Base-by-base conservation (phyloP, 2,797 vertebrate species). In the Nannoperca obscura region DNA sequence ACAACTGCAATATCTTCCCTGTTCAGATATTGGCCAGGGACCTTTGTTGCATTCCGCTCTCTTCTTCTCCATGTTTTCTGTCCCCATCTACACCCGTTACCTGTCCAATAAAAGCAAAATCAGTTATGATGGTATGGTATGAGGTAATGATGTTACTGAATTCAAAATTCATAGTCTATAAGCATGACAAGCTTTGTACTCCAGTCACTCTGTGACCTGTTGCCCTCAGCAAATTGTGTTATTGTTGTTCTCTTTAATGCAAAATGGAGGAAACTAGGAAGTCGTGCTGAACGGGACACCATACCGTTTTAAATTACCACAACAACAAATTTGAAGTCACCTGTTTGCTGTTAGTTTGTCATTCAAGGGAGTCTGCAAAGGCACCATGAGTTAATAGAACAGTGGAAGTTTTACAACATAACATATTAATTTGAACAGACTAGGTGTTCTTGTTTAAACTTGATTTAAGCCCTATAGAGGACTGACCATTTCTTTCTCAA, bases 181-280 rank as follows among this genome's bases (percentile, higher is more conserved):
- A 74, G 30, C 24, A 60, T 49, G 36, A 61, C 24, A 42, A 52
- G 30, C 34, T 47, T 47, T 55, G 55, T 27, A 40, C 52, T 67
- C 22, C 20, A 47, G 46, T 70, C 53, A 34, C 24, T 19, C 17
- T 53, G 52, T 40, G 42, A 19, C 58, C 47, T 59, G 52, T 54
- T 67, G 19, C 71, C 65, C 44, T 36, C 63, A 20, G 19, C 47
- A 59, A 74, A 46, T 59, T 13, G 70, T 42, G 3, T 22, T 54
- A 59, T 46, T 53, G 19, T 36, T 46, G 14, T 49, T 59, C 20
- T 61, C 55, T 63, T 71, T 10, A 60, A 47, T 60, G 53, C 40
- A 50, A 46, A 69, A 76, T 62, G 44, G 9, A 52, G 20, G 22
- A 60, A 72, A 69, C 34, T 15, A 30, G 54, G 27, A 55, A 52